Conservation (phyloP, 2,888 invertebrate species). For the Celastrina argiolus region DNA sequence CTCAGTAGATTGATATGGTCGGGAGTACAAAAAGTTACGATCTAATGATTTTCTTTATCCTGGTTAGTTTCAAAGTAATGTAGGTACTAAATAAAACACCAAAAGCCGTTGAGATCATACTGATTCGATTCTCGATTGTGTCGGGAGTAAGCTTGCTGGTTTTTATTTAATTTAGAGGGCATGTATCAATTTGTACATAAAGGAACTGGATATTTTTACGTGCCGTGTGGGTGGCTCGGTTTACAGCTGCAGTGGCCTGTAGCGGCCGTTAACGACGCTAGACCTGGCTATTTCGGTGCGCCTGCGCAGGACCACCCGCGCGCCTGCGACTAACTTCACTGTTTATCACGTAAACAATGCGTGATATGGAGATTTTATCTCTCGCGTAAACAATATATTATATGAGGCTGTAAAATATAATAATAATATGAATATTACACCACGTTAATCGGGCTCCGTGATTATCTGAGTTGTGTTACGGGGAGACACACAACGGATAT, state of each 20-base stretch:
- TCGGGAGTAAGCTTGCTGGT: too few relatives aligned
- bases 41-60: too few relatives aligned
- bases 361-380: slow-evolving; percentile 44
- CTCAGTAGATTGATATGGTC: too few relatives aligned
- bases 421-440: background rate
- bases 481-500: too few relatives aligned
- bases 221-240: slow-evolving; percentile 66
- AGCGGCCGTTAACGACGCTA: slow-evolving; percentile 74
- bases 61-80: too few relatives aligned
- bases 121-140: too few relatives aligned
- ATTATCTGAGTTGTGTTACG: too few relatives aligned
- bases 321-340: slow-evolving; percentile 38
- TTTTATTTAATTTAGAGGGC: too few relatives aligned
- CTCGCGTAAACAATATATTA: slow-evolving; percentile 38
- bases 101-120: too few relatives aligned
- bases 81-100: too few relatives aligned
- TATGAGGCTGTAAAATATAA: background rate
- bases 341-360: slow-evolving; percentile 45
- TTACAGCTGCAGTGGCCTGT: slow-evolving; percentile 67
- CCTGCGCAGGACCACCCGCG: slow-evolving; percentile 59
- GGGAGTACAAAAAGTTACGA: too few relatives aligned
- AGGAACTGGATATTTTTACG: slow-evolving; percentile 53
- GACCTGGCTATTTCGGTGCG: slow-evolving; percentile 65
- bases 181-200: background rate
- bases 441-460: too few relatives aligned